Evolutionary conservation across 2,113 vertebrate species (phyloP).

Genomic region (Mus pahari): DNA sequence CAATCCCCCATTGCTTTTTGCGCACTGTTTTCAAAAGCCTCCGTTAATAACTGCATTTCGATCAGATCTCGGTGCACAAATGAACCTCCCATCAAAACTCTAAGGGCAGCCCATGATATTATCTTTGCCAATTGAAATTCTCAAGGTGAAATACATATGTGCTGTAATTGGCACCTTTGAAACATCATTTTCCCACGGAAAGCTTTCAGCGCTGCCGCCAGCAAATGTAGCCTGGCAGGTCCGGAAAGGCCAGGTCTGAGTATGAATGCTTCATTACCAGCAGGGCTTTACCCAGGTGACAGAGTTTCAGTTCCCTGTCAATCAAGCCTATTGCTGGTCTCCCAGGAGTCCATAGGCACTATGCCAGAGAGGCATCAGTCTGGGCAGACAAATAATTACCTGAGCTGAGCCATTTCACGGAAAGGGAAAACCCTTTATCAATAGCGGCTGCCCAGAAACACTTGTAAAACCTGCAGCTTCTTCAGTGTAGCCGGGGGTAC

Average conservation of each 20-base stretch:
- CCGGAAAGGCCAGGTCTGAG: constrained; percentile 69
- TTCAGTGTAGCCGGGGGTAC: not conserved
- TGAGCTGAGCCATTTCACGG: constrained; percentile 72
- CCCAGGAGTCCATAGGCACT: constrained; percentile 75
- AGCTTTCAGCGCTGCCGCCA: constrained; percentile 67
- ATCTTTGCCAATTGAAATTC: constrained; percentile 80
- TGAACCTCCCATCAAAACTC: constrained; percentile 77
- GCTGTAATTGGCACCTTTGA: constrained; percentile 62
- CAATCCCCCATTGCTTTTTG: constrained; percentile 67
- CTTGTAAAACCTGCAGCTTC: not conserved
- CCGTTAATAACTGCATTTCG: constrained; percentile 74
- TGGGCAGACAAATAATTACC: constrained; percentile 83
- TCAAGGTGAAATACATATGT: constrained; percentile 60
- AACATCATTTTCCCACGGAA: constrained; percentile 72
- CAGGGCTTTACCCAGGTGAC: constrained; percentile 68
- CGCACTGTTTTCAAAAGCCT: constrained; percentile 74
- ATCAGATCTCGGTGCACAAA: constrained; percentile 77
- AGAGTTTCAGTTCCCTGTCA: constrained; percentile 77
- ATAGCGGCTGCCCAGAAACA: constrained; percentile 47
- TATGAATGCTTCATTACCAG: constrained; percentile 77
- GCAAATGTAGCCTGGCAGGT: constrained; percentile 71
- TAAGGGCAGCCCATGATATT: constrained; percentile 78
- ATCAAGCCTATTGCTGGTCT: constrained; percentile 69
- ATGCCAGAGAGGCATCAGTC: constrained; percentile 73
- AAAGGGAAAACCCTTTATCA: constrained; percentile 74